A percentile compares a stretch with the other conserved stretches of the same genome.
Conservation (phyloP, 2,888 invertebrate species). For the Epicampocera succincta region DNA sequence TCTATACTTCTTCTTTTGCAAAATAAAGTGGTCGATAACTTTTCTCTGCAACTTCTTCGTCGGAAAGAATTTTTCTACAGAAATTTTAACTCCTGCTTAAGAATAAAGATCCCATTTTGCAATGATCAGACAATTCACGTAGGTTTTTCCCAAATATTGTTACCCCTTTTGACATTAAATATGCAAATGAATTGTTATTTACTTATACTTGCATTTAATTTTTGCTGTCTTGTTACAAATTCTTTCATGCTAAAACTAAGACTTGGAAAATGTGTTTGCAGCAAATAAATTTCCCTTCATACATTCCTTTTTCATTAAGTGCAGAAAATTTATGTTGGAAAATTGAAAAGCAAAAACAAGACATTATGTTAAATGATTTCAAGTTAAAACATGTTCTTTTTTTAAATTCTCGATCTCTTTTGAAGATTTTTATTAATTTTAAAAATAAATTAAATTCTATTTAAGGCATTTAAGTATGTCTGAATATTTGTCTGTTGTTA, state of each 20-base stretch:
- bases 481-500: slow-evolving; percentile 53
- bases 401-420: too few species aligned
- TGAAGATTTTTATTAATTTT: too few species aligned
- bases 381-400: too few species aligned
- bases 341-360: slow-evolving; percentile 21
- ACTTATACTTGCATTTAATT: slow-evolving; percentile 47
- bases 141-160: slow-evolving; percentile 30
- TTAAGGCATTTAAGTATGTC: neutral
- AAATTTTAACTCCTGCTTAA: too few species aligned
- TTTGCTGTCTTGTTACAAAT: slow-evolving; percentile 38
- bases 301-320: slow-evolving; percentile 42
- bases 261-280: slow-evolving; percentile 3
- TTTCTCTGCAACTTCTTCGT: too few species aligned
- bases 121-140: slow-evolving; percentile 21
- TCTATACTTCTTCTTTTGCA: too few species aligned
- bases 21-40: too few species aligned
- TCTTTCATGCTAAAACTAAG: slow-evolving; percentile 6
- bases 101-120: too few species aligned
- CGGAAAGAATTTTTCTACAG: too few species aligned
- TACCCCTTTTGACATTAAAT: slow-evolving; percentile 58
- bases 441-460: neutral
- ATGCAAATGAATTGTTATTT: slow-evolving; percentile 66
- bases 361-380: too few species aligned
- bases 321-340: slow-evolving; percentile 33
- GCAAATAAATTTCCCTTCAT: slow-evolving; percentile 20